Base-by-base conservation (phyloP, 1,140 invertebrate species). In the Drosophila funebris region DNA sequence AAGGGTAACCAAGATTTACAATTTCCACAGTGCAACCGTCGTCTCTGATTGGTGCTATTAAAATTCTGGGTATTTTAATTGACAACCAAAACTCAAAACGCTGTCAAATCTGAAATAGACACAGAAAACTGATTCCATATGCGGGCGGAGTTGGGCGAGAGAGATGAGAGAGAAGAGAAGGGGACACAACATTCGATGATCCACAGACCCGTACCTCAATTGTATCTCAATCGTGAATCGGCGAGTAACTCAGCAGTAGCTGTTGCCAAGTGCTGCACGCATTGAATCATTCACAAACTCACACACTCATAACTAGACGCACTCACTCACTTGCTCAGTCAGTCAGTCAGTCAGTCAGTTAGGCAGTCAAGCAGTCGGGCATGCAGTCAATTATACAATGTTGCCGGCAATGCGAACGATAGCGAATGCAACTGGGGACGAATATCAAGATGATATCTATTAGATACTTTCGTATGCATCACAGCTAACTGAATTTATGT, bases 401-500 rank as follows among this genome's bases (percentile, higher is more conserved):
- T 80, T 84, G 81, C 63, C 52, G 46, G 39, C 71, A 64, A 75
- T 13, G 76, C 52, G 5, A 5, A 27, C 24, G 18, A 43, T 11
- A 9, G 41, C 24, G 22, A 48, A 1, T 48, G 44, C 77, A 70
- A 64, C 57, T 56, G 58, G 58, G 54, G 39, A 48, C 50, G 54
- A 46, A 56, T 44, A 78, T 52, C 66, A 71, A 81, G 83, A 87
- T 87, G 67, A 71, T 73, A 78, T 87, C 83, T 78, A 74, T 77
- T 64, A 85, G 82, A 87, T 85, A 85, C 74, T 87, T 78, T 88
- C 68, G 83, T 68, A 88, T 87, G 83, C 82, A 87, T 41, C 68
- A 39, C 78, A 82, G 78, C 82, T 78, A 82, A 82, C 83, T 82
- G 83, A 88, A 88, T 87, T 87, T 73, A 78, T 88, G 83, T 87